Conservation (phyloP, 2,797 vertebrate species). For the Sebastiscus albofasciatus region DNA sequence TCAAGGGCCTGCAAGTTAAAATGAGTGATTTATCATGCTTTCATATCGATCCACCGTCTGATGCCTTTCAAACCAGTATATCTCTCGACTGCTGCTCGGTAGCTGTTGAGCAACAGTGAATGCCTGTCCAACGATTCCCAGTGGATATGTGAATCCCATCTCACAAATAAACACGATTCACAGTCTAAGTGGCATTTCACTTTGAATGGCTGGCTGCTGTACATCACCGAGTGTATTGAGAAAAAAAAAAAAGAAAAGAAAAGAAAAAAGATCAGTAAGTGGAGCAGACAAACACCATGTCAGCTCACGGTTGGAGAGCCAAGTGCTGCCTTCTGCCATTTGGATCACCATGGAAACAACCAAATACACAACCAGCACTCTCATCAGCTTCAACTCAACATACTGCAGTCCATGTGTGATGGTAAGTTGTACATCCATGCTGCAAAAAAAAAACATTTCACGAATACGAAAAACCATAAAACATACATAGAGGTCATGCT, state of each 20-base stretch:
- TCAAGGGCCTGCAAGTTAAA: not conserved
- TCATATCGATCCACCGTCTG: not conserved
- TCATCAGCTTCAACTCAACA: constrained; percentile 50
- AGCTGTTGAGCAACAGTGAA: constrained; percentile 17
- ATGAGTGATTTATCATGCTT: not conserved
- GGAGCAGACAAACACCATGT: constrained; percentile 67
- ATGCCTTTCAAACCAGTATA: not conserved
- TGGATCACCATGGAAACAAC: constrained; percentile 83
- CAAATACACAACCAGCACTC: constrained; percentile 73
- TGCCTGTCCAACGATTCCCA: not conserved
- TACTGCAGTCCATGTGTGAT: constrained; percentile 52
- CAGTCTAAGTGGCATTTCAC: constrained; percentile 49
- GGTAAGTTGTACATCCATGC: constrained; percentile 14
- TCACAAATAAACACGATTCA: constrained; percentile 32
- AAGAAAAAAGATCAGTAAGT: constrained; percentile 22
- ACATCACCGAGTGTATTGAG: constrained; percentile 37
- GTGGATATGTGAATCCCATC: constrained; percentile 16
- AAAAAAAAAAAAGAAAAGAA: not conserved
- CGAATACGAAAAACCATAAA: not conserved
- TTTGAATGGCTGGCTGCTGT: constrained; percentile 42
- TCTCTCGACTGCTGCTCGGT: not conserved
- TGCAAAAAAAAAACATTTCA: not conserved
- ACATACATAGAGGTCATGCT: not conserved
- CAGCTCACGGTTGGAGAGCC: constrained; percentile 68
- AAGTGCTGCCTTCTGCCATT: constrained; percentile 75